A percentile compares a stretch with the other conserved stretches of the same genome.
Conservation (phyloP, 2,888 invertebrate genomes). For the Drosophila nigricruria region DNA sequence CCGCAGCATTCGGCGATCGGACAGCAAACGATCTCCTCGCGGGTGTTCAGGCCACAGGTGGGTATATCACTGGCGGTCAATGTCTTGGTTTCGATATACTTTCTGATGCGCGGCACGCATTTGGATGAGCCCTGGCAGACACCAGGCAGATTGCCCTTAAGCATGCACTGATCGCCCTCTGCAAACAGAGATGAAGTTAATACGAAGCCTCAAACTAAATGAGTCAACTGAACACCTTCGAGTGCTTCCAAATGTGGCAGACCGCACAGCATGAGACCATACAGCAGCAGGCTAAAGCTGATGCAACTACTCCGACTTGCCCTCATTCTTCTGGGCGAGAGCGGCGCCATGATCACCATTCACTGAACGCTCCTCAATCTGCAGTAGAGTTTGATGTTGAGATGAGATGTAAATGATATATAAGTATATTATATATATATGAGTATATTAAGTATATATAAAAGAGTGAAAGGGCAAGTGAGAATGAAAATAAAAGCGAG, state of each 20-base stretch:
- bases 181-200: conserved; percentile 4
- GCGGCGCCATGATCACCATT: conserved; percentile 17
- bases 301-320: not conserved
- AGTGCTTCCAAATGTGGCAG: conserved; percentile 28
- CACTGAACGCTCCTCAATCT: not conserved
- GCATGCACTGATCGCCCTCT: conserved; percentile 59
- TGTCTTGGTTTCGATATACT: conserved; percentile 49
- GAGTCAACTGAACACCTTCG: conserved; percentile 26
- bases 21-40: conserved; percentile 80
- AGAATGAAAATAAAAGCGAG: not conserved
- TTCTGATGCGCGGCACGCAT: conserved; percentile 56
- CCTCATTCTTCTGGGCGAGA: conserved; percentile 12
- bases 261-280: conserved; percentile 9
- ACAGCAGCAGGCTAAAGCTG: conserved; percentile 8
- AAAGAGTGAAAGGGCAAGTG: not conserved
- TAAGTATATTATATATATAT: too few species aligned
- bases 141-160: conserved; percentile 56
- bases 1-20: conserved; percentile 60
- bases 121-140: conserved; percentile 58
- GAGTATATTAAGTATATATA: not conserved
- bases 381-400: not conserved
- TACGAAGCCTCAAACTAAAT: not conserved
- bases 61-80: conserved; percentile 59
- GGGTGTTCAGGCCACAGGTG: conserved; percentile 66
- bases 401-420: too few species aligned